Evolutionary conservation across 2,113 vertebrate genomes (phyloP).

Genomic region (Nyctibius bracteatus): DNA sequence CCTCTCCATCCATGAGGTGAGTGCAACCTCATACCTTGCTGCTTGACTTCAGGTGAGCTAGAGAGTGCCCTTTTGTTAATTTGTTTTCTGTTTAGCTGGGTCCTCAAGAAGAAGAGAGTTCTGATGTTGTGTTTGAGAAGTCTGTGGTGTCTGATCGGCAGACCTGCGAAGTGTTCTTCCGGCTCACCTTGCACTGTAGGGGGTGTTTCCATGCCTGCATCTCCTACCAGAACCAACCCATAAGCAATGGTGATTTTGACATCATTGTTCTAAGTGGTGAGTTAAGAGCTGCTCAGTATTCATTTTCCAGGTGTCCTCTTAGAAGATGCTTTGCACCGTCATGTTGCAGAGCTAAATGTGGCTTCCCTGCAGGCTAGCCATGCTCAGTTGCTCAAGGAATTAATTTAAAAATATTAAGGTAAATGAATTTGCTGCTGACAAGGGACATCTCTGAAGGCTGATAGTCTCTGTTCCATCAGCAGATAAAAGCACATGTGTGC

Average conservation of each 20-base stretch:
- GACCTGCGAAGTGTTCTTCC: constrained; percentile 87
- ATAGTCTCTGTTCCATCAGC: not conserved
- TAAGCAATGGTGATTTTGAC: constrained; percentile 97
- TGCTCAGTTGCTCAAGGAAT: not conserved
- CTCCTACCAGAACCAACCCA: constrained; percentile 91
- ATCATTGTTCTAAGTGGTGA: constrained; percentile 97
- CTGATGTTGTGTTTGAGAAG: constrained; percentile 83
- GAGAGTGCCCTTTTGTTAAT: not conserved
- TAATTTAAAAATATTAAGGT: not conserved
- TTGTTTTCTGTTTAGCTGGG: constrained; percentile 81
- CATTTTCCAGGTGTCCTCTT: not conserved
- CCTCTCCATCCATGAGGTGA: constrained; percentile 78
- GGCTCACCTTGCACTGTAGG: constrained; percentile 84
- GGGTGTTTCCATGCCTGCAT: constrained; percentile 93
- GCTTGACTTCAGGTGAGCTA: not conserved
- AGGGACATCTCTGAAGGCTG: not conserved
- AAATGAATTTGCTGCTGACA: not conserved
- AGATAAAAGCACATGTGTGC: not conserved
- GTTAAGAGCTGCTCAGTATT: constrained; percentile 35
- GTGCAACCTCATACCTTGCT: not conserved
- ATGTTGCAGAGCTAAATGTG: not conserved
- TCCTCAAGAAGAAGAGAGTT: constrained; percentile 84
- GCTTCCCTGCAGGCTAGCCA: not conserved
- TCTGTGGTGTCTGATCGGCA: constrained; percentile 87
- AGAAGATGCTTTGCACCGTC: not conserved